Evolutionary conservation across 2,113 vertebrate species (phyloP), one percentile per base, ranked within the genome.

Genomic region (Heterotis niloticus): DNA sequence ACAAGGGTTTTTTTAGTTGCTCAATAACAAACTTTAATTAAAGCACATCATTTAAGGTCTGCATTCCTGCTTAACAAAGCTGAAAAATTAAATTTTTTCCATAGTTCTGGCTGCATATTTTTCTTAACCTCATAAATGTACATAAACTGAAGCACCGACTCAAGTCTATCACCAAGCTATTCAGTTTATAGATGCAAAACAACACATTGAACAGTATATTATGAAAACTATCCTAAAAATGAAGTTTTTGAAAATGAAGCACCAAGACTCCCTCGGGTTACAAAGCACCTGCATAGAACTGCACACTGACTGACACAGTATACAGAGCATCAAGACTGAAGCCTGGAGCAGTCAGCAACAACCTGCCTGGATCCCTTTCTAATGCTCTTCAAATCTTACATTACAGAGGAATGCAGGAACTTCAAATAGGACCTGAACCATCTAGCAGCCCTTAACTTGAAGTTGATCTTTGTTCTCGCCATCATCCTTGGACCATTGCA

Each of bases 181-280:
- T 54, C 23, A 72, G 23, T 72, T 5, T 44, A 44, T 51, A 72
- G 44, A 72, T 51, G 54, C 69, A 0, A 13, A 52, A n/a, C 51
- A 52, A 72, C 51, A 17, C 69, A 16, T 54, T 14, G 23, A 52
- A n/a, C 12, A 24, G 24, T 54, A 52, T 52, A 23, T 54, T 71
- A 4, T n/a, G n/a, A 51, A 23, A 24, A 34, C 18, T 59, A n/a
- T 74, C 54, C 52, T 78, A 74, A 87, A 80, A 23, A 81, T 75
- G 68, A 80, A 65, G 29, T 78, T 83, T 85, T 83, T 85, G 34
- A 77, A 77, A 81, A 72, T 78, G 79, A 70, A 93, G 90, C 91
- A 92, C 91, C 92, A 91, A 34, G 70, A 85, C 66, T 85, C 85
- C 81, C 82, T 79, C 83, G 34, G 29, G 28, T 54, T 10, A 77